Percentiles rank a stretch among this genome's conserved stretches.
Evolutionary conservation across 2,113 vertebrate genomes (phyloP).

Genomic region (Xiphophorus hellerii): DNA sequence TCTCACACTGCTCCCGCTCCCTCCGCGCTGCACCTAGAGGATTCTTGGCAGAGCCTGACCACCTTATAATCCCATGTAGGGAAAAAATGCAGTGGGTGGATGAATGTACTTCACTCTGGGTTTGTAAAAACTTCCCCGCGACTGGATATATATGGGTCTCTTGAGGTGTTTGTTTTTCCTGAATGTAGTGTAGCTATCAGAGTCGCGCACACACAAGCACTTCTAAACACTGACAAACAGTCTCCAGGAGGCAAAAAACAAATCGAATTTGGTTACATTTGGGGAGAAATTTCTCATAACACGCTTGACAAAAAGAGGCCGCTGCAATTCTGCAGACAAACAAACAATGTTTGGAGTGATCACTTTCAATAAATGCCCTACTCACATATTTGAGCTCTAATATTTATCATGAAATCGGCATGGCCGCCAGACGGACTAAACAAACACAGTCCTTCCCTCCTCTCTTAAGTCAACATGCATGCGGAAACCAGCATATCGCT

Average conservation of each 20-base stretch:
- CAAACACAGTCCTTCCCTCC: conserved; percentile 53
- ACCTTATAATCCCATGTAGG: conserved; percentile 89
- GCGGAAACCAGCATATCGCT: conserved; percentile 33
- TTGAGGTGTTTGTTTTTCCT: conserved; percentile 89
- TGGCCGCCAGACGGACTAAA: conserved; percentile 66
- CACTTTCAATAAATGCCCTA: conserved; percentile 68
- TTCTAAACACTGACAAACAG: conserved; percentile 64
- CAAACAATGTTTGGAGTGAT: conserved; percentile 70
- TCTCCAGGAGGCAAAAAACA: conserved; percentile 67
- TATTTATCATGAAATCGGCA: conserved; percentile 72
- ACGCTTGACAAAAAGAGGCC: conserved; percentile 43
- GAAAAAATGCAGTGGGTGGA: conserved; percentile 87
- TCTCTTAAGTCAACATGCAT: conserved; percentile 60
- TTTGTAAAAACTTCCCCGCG: conserved; percentile 89
- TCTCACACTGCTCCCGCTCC: conserved; percentile 64
- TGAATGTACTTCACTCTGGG: conserved; percentile 79
- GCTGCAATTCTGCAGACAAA: conserved; percentile 62
- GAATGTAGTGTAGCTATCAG: conserved; percentile 85
- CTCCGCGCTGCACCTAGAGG: conserved; percentile 85
- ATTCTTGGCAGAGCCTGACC: conserved; percentile 89
- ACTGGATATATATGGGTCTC: conserved; percentile 87
- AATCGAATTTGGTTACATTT: conserved; percentile 65
- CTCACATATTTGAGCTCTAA: conserved; percentile 73
- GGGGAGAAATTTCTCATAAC: conserved; percentile 63
- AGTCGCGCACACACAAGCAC: conserved; percentile 51